Evolutionary conservation across 1,140 invertebrate genomes (phyloP).

Genomic region (Teleogryllus occipitalis): DNA sequence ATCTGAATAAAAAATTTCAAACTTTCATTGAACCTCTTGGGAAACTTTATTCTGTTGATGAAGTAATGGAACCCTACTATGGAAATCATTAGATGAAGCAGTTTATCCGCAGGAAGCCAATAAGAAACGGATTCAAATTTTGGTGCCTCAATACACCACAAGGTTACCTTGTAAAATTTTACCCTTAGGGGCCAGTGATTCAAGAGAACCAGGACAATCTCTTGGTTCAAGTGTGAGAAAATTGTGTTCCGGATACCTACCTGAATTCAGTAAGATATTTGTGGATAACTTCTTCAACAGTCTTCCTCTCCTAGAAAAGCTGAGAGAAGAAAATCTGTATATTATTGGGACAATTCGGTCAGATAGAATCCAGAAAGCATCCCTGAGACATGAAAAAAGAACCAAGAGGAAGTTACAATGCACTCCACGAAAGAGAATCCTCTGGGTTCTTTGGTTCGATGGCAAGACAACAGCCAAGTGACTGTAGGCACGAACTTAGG

Average conservation of each 20-base stretch:
- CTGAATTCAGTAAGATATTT: background rate
- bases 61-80: background rate
- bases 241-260: background rate
- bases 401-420: no score
- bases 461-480: no score
- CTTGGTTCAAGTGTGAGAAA: background rate
- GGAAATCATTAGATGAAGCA: background rate
- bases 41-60: background rate
- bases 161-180: background rate
- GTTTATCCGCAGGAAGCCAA: background rate
- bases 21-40: background rate
- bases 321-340: no score
- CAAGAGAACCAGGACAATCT: background rate
- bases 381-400: no score
- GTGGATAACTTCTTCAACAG: background rate
- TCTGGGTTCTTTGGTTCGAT: no score
- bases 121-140: background rate
- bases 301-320: background rate
- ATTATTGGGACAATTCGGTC: no score
- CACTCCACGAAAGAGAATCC: no score
- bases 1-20: background rate
- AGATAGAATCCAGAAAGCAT: no score
- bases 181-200: background rate
- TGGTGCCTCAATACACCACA: background rate
- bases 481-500: no score